These are phyloP conservation scores for Syngnathus scovelli DNA, from an alignment of 2,113 vertebrate genomes.

Conservation along the genomic window DNA sequence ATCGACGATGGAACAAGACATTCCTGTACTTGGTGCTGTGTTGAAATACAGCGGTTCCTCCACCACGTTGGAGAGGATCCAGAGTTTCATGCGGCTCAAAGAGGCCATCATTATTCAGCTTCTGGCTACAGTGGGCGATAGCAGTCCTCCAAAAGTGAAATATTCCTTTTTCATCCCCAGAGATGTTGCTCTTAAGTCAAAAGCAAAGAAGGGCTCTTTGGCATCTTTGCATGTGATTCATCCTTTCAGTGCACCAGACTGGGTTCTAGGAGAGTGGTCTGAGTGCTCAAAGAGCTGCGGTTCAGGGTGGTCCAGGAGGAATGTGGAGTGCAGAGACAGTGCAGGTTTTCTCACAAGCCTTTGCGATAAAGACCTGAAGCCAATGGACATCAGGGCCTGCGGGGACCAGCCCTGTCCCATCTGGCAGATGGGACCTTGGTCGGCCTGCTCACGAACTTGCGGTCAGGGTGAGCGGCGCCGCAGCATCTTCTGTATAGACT, in stretches of 20 bases:
- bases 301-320: constrained; percentile 85
- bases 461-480: constrained; percentile 73
- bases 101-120: constrained; percentile 85
- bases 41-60: constrained; percentile 93
- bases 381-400: constrained; percentile 81
- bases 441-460: constrained; percentile 78
- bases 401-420: constrained; percentile 81
- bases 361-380: constrained; percentile 79
- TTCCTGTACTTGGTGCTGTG: constrained; percentile 82
- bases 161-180: constrained; percentile 91
- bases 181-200: constrained; percentile 75
- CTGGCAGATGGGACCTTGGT: constrained; percentile 80
- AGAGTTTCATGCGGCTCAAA: constrained; percentile 84
- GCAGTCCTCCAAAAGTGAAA: constrained; percentile 80
- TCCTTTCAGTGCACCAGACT: constrained; percentile 75
- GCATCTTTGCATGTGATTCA: constrained; percentile 76
- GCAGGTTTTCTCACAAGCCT: constrained; percentile 72
- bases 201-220: constrained; percentile 61
- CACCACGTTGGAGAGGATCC: constrained; percentile 86
- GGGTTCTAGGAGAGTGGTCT: constrained; percentile 89
- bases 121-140: constrained; percentile 76
- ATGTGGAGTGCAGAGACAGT: constrained; percentile 79
- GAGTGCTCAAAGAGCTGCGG: constrained; percentile 88
- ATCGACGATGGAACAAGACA: constrained; percentile 88
- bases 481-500: constrained; percentile 75